phyloP scores from a whole-genome alignment of 2,113 vertebrate genomes.

The Ellobius talpinus region DNA sequence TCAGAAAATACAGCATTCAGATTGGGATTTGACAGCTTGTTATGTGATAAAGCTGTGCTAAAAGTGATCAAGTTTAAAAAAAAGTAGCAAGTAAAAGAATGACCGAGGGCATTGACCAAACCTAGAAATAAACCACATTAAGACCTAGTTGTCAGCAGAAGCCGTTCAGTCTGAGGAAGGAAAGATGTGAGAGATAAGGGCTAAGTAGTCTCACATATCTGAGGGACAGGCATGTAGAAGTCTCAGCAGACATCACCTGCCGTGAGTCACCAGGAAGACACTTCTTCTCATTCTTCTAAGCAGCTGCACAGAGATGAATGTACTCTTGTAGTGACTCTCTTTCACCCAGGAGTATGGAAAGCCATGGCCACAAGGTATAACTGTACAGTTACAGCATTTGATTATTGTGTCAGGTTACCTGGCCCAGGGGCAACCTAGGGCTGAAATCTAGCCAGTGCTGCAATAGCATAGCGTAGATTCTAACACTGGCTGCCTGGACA shows the following conservation, averaged over 20 bases:
- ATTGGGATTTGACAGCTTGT: slow-evolving; percentile 49
- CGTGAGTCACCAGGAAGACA: neutral
- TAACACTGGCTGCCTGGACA: neutral
- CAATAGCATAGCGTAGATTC: neutral
- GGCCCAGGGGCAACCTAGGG: neutral
- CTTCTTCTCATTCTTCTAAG: slow-evolving; percentile 25
- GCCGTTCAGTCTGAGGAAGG: neutral
- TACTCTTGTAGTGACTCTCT: neutral
- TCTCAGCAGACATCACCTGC: neutral
- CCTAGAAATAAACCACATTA: neutral
- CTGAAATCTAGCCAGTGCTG: neutral
- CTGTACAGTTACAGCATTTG: neutral
- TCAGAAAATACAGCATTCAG: slow-evolving; percentile 15
- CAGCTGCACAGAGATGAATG: neutral
- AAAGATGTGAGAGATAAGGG: neutral
- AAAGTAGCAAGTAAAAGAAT: neutral
- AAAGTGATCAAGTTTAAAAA: neutral
- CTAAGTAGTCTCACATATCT: neutral
- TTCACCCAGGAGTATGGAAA: neutral
- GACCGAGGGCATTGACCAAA: neutral
- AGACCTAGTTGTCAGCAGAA: slow-evolving; percentile 16
- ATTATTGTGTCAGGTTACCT: neutral
- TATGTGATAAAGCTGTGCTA: neutral
- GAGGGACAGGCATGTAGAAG: neutral
- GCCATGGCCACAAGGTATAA: neutral